A percentile compares a stretch with the other conserved stretches of the same genome.
Evolutionary conservation across 2,888 invertebrate species (phyloP).

Genomic region (Palloptera scutellata): DNA sequence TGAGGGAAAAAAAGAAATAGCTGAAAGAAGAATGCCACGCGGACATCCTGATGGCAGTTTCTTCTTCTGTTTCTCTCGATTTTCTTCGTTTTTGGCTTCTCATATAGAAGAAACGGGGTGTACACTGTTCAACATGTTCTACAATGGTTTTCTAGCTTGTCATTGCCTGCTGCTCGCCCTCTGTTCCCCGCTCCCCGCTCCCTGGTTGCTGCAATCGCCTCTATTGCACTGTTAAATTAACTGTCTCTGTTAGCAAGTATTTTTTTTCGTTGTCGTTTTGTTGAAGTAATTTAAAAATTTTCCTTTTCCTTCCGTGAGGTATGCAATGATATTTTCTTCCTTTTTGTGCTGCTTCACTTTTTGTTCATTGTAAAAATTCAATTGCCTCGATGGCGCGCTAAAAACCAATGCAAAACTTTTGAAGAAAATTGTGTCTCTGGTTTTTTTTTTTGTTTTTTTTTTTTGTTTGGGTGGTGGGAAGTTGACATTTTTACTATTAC

Average conservation of each 20-base stretch:
- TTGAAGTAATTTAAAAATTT: slow-evolving; percentile 3
- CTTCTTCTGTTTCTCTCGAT: background rate
- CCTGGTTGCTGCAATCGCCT: background rate
- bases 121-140: slow-evolving; percentile 2
- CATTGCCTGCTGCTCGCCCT: no score
- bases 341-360: no score
- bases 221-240: background rate
- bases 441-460: no score
- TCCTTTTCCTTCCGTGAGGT: slow-evolving; percentile 3
- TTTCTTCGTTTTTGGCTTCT: background rate
- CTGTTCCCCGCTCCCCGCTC: no score
- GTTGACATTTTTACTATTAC: no score
- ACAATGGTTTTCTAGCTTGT: background rate
- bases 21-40: background rate
- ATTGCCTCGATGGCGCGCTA: background rate
- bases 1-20: no score
- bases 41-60: slow-evolving; percentile 4
- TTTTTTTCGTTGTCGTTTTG: background rate
- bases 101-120: background rate
- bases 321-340: background rate
- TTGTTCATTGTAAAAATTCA: slow-evolving; percentile 2
- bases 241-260: background rate
- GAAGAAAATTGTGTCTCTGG: no score
- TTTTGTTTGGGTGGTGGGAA: no score
- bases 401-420: background rate